Evolutionary conservation across 2,113 vertebrate genomes (phyloP).

Genomic region (Prionailurus viverrinus): DNA sequence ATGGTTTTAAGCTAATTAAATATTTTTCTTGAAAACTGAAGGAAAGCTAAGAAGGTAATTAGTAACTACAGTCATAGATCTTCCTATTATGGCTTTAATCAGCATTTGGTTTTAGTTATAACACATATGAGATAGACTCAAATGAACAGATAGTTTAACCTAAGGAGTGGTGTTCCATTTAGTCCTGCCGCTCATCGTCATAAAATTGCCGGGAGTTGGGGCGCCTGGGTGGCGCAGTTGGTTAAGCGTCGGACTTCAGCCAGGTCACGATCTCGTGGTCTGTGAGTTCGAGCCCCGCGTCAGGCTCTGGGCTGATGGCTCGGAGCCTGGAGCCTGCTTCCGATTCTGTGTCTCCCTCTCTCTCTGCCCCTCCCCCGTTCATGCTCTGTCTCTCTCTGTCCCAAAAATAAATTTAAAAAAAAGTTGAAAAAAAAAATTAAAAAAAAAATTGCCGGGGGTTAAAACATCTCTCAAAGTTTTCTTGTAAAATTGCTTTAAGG

Average conservation of each 20-base stretch:
- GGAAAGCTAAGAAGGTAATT: conserved; percentile 33
- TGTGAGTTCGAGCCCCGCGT: too few species aligned
- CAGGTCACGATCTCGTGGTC: too few species aligned
- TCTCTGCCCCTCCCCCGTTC: too few species aligned
- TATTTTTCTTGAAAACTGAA: conserved; percentile 35
- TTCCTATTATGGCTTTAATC: not conserved
- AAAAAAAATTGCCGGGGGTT: not conserved
- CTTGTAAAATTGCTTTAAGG: conserved; percentile 25
- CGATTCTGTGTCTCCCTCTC: too few species aligned
- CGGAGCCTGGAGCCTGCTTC: too few species aligned
- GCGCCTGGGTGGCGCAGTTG: too few species aligned
- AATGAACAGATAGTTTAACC: not conserved
- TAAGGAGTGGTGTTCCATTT: not conserved
- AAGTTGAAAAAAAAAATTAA: too few species aligned
- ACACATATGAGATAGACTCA: not conserved
- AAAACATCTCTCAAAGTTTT: conserved; percentile 22
- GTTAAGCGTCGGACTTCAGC: too few species aligned
- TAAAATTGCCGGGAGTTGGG: not conserved
- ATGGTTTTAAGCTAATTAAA: conserved; percentile 27
- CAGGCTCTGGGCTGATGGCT: too few species aligned
- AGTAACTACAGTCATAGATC: not conserved
- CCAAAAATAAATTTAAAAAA: too few species aligned
- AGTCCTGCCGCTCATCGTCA: not conserved
- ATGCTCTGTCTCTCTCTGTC: too few species aligned
- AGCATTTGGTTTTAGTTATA: conserved; percentile 45